Percentiles rank a stretch among this genome's conserved stretches.
Conservation (phyloP, 2,113 vertebrate species). For the Syrmaticus mikado region DNA sequence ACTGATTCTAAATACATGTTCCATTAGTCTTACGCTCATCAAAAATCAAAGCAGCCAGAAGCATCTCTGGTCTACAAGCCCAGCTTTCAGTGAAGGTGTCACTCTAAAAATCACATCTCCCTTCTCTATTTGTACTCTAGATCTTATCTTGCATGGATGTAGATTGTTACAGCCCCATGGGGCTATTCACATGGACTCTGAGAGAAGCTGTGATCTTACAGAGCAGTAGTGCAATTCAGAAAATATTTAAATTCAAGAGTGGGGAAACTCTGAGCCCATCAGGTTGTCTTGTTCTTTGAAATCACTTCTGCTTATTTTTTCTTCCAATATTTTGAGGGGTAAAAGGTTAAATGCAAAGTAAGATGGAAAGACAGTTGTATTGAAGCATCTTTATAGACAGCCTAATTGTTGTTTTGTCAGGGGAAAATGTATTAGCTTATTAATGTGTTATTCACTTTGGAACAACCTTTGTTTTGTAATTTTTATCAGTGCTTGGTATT, state of each 20-base stretch:
- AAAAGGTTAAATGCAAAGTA: neutral
- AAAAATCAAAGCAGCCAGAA: neutral
- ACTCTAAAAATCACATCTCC: neutral
- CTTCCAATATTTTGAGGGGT: neutral
- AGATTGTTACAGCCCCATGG: neutral
- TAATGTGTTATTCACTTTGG: neutral
- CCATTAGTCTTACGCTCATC: neutral
- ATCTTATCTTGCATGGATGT: neutral
- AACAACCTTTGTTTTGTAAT: neutral
- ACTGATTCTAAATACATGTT: neutral
- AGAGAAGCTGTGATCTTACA: neutral
- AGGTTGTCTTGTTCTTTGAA: neutral
- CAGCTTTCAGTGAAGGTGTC: neutral
- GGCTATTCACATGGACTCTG: neutral
- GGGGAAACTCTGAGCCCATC: neutral
- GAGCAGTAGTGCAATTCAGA: neutral
- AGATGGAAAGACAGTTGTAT: neutral
- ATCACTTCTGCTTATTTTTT: neutral
- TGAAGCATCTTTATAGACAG: neutral
- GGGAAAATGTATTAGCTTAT: neutral
- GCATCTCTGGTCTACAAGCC: neutral
- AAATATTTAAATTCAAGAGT: neutral
- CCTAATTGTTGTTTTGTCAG: neutral
- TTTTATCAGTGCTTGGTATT: neutral
- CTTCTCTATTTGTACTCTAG: neutral